Evolutionary conservation across 1,140 invertebrate genomes (phyloP).

Genomic region (Scaptomyza montana): DNA sequence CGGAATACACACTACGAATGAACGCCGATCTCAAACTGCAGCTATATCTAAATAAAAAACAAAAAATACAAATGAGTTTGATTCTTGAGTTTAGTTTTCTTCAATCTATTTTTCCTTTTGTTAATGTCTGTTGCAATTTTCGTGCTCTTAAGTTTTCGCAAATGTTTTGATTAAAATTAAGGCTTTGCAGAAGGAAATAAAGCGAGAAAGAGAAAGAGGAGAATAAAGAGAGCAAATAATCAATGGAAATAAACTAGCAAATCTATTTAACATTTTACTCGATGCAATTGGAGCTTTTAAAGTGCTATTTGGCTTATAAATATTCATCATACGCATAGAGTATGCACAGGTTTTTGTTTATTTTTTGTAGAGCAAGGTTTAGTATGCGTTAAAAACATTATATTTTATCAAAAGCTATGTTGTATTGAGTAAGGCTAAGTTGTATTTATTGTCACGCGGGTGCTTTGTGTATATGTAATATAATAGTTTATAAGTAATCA

Average conservation of each 20-base stretch:
- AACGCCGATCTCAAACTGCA: constrained; percentile 7
- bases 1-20: constrained; percentile 22
- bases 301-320: background rate
- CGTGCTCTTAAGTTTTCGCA: background rate
- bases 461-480: too few relatives aligned
- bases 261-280: background rate
- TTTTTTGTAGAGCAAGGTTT: background rate
- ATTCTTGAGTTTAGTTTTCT: background rate
- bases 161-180: background rate
- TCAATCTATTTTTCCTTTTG: background rate
- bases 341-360: too few relatives aligned
- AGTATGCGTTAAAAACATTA: background rate
- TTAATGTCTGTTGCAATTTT: too few relatives aligned
- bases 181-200: background rate
- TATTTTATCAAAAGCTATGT: background rate
- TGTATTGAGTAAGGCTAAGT: too few relatives aligned
- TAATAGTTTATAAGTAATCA: too few relatives aligned
- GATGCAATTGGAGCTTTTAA: background rate
- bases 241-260: background rate
- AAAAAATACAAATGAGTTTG: background rate
- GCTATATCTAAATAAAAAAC: too few relatives aligned
- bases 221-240: background rate
- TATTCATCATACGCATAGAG: constrained; percentile 3
- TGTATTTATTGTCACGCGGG: too few relatives aligned
- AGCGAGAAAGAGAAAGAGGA: background rate